A percentile compares a stretch with the other conserved stretches of the same genome.
Evolutionary conservation across 2,797 vertebrate genomes (phyloP).

Genomic region (Falco rusticolus): DNA sequence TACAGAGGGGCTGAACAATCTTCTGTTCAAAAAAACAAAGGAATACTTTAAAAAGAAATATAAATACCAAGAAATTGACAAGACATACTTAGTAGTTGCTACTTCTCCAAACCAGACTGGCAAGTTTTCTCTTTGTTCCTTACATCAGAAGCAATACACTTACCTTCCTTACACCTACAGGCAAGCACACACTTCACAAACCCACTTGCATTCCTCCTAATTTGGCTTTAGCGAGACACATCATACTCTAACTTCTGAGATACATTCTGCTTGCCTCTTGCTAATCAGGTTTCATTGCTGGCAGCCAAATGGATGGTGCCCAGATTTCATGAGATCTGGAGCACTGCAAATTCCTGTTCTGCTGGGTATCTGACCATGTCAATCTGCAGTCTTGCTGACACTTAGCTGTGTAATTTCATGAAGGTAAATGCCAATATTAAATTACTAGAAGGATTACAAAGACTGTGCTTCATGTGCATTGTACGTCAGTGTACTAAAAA

Average conservation of each 20-base stretch:
- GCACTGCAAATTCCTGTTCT: not conserved
- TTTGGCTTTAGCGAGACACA: not conserved
- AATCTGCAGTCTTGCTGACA: not conserved
- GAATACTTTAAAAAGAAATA: accelerated
- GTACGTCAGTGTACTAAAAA: not conserved
- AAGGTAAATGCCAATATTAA: not conserved
- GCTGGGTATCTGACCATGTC: not conserved
- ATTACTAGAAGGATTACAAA: not conserved
- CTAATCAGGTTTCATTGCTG: not conserved
- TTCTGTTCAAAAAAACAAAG: not conserved
- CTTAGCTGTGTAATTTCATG: not conserved
- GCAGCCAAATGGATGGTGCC: not conserved
- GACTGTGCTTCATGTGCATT: no score
- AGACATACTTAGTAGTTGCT: not conserved
- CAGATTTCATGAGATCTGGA: not conserved
- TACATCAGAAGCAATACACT: not conserved
- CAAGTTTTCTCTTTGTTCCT: not conserved
- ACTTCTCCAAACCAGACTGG: not conserved
- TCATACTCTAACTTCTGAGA: not conserved
- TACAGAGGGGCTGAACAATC: not conserved
- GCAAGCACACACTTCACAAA: not conserved
- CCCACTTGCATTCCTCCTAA: not conserved
- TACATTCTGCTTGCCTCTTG: not conserved
- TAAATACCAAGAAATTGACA: not conserved
- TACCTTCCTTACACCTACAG: not conserved